Percentiles rank a stretch among this genome's conserved stretches.
Evolutionary conservation across 2,888 invertebrate species (phyloP).

Genomic region (Brachynemurus nebulosus): DNA sequence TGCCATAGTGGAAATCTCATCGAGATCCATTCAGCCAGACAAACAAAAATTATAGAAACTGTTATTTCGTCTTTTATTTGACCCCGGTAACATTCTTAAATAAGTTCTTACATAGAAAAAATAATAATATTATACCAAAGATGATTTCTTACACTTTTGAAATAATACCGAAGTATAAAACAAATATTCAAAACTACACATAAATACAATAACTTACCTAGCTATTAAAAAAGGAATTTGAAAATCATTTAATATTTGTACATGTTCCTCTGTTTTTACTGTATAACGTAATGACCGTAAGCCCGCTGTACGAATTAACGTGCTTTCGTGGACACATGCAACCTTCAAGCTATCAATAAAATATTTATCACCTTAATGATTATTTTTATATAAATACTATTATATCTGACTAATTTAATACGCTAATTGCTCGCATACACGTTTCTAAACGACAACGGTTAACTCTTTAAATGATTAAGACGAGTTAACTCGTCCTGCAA

Average conservation of each 20-base stretch:
- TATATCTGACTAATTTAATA: conserved; percentile 2
- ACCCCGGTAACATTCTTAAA: no score
- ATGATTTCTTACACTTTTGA: not conserved
- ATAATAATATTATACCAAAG: no score
- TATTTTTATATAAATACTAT: not conserved
- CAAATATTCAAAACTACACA: not conserved
- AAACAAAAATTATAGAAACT: no score
- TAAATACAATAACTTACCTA: conserved; percentile 35
- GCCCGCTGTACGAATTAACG: conserved; percentile 80
- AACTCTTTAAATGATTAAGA: no score
- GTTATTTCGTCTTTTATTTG: no score
- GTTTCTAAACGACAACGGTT: no score
- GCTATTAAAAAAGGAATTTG: conserved; percentile 74
- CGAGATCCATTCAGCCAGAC: no score
- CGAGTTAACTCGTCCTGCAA: no score
- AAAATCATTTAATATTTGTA: conserved; percentile 63
- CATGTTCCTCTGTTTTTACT: conserved; percentile 61
- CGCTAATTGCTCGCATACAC: no score
- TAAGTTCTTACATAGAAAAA: no score
- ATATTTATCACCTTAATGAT: no score
- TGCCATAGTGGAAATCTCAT: no score
- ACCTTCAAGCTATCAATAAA: conserved; percentile 59
- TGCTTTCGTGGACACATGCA: conserved; percentile 71
- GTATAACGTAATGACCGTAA: conserved; percentile 77
- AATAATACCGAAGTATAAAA: not conserved